Evolutionary conservation across 2,888 invertebrate species (phyloP).

Genomic region (Callyntrura guangdongensis): DNA sequence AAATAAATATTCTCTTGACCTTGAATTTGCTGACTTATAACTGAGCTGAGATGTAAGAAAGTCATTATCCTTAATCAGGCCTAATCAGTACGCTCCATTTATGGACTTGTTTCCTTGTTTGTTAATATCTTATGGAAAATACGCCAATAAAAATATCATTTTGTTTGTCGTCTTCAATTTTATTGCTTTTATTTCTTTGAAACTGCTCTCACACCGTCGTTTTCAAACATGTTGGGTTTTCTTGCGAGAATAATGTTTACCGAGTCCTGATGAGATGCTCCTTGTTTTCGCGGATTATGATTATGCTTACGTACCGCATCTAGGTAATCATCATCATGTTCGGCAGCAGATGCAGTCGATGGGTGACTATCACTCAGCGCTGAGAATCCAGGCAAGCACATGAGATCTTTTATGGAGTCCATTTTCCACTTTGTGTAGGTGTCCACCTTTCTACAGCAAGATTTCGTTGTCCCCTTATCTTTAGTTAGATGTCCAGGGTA

Average conservation of each 20-base stretch:
- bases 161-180: not conserved
- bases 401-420: slow-evolving; percentile 70
- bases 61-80: not conserved
- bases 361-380: not conserved
- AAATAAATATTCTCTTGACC: no score
- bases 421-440: slow-evolving; percentile 65
- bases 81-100: not conserved
- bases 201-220: slow-evolving; percentile 5
- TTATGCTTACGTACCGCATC: not conserved
- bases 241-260: slow-evolving; percentile 56
- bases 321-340: not conserved
- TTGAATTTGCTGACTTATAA: no score
- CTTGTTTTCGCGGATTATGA: slow-evolving; percentile 5
- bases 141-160: not conserved
- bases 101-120: not conserved
- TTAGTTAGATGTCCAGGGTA: not conserved
- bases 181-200: slow-evolving; percentile 10
- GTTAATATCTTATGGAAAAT: not conserved
- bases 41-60: no score
- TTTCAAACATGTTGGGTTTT: slow-evolving; percentile 59
- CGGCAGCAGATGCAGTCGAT: not conserved
- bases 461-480: not conserved
- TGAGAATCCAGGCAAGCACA: slow-evolving; percentile 47
- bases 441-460: slow-evolving; percentile 57
- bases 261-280: slow-evolving; percentile 29